Conservation (phyloP, 1,140 invertebrate species). For the Cheumatopsyche charites region DNA sequence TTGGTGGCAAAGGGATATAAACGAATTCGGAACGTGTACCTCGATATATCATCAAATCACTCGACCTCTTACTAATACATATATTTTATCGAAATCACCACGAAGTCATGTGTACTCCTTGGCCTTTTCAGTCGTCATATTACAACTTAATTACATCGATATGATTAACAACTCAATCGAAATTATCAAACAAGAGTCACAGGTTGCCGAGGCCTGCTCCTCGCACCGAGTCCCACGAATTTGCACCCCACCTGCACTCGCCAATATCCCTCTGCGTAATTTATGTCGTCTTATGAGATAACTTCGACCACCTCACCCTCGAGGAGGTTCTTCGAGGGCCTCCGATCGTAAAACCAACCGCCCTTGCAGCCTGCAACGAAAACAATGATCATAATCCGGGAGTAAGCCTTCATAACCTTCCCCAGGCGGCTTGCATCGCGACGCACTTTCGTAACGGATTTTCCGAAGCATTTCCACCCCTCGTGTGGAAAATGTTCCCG, state of each 20-base stretch:
- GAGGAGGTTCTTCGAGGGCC: neutral
- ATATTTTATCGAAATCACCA: too few relatives aligned
- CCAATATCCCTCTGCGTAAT: neutral
- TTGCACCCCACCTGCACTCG: neutral
- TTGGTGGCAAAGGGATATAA: too few relatives aligned
- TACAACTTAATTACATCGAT: too few relatives aligned
- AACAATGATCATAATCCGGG: constrained; percentile 24
- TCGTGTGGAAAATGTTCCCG: neutral
- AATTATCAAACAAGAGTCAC: too few relatives aligned
- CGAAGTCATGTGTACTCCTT: too few relatives aligned
- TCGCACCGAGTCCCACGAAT: too few relatives aligned
- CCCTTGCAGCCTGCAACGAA: neutral
- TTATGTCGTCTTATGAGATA: constrained; percentile 25
- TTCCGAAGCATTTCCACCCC: constrained; percentile 20
- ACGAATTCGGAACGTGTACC: too few relatives aligned
- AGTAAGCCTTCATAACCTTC: constrained; percentile 11
- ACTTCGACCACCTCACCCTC: neutral
- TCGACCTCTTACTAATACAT: too few relatives aligned
- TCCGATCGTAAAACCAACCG: constrained; percentile 13
- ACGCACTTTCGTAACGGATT: constrained; percentile 2
- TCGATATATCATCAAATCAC: too few relatives aligned
- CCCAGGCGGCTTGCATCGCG: constrained; percentile 5
- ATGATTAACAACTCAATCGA: too few relatives aligned
- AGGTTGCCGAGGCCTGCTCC: too few relatives aligned
- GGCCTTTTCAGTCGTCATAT: too few relatives aligned